Conservation (phyloP, 2,797 vertebrate species). For the Muraenolepis orangiensis region DNA sequence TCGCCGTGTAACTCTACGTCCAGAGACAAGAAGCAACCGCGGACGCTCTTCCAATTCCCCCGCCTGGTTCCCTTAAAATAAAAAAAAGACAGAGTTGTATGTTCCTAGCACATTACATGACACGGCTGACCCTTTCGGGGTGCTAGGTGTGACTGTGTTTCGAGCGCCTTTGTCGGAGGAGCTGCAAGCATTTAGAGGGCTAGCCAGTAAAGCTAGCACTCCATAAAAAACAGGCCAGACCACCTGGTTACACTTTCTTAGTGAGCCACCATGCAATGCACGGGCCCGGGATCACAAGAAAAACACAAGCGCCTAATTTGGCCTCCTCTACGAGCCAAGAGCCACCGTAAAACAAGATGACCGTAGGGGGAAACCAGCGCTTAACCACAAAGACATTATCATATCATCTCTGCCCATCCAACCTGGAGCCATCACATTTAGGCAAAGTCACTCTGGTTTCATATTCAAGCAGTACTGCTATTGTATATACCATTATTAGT, state of each 20-base stretch:
- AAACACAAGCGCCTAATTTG: neutral
- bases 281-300: neutral
- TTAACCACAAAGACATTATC: neutral
- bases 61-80: no score
- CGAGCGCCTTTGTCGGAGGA: slow-evolving; percentile 54
- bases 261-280: slow-evolving; percentile 62
- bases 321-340: neutral
- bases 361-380: neutral
- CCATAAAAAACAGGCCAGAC: slow-evolving; percentile 72
- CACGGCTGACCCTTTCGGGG: slow-evolving; percentile 38
- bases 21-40: neutral
- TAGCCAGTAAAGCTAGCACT: slow-evolving; percentile 69
- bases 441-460: no score
- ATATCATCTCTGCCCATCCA: neutral
- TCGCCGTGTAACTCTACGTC: neutral
- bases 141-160: slow-evolving; percentile 7
- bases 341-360: slow-evolving; percentile 5
- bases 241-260: slow-evolving; percentile 69
- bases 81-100: no score
- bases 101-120: no score
- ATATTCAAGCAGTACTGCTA: no score
- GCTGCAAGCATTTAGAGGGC: slow-evolving; percentile 61
- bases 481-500: no score
- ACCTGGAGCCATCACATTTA: neutral
- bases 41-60: no score